Evolutionary conservation across 2,113 vertebrate species (phyloP), one percentile per base, ranked within the genome.

Genomic region (Drymodes brunneopygia): DNA sequence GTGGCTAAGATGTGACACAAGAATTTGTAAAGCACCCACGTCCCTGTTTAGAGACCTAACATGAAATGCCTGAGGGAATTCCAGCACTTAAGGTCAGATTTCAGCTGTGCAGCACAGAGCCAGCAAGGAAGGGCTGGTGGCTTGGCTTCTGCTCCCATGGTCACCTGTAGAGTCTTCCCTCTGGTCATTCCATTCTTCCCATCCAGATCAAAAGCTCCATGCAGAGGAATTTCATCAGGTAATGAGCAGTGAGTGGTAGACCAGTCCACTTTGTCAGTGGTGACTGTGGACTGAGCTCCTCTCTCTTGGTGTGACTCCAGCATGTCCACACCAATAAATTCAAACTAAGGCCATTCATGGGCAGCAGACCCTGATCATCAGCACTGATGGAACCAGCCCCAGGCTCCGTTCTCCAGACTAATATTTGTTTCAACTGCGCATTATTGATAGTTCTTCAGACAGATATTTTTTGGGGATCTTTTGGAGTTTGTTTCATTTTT

Each of bases 191-290:
- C 54, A 17, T 64, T 86, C 54, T 31, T 64, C 31, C 57, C n/a
- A 9, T 31, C 22, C 40, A 51, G 67, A 28, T 12, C 60, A 35
- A 48, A 47, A 24, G 31, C 69, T 81, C 60, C 3, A 0, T 21
- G 25, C 47, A 47, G 78, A 73, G 38, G 44, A n/a, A 56, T 10
- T n/a, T 47, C 35, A 20, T 18, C 10, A 0, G 21, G 42, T 50
- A 18, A n/a, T 0, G 5, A 24, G 60, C 51, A 40, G 36, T 4
- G 58, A 28, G 58, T 9, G 9, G 15, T 9, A 40, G 29, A 51
- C 17, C 38, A 57, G 19, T 12, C 19, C 25, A 0, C 0, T 7
- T 5, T 6, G 6, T 27, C 44, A 15, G 17, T 19, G 42, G 29
- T 23, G 19, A 13, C 54, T 18, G 25, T 54, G 44, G 40, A 15